Evolutionary conservation across 2,888 invertebrate species (phyloP).

Genomic region (Mechanitis mazaeus): DNA sequence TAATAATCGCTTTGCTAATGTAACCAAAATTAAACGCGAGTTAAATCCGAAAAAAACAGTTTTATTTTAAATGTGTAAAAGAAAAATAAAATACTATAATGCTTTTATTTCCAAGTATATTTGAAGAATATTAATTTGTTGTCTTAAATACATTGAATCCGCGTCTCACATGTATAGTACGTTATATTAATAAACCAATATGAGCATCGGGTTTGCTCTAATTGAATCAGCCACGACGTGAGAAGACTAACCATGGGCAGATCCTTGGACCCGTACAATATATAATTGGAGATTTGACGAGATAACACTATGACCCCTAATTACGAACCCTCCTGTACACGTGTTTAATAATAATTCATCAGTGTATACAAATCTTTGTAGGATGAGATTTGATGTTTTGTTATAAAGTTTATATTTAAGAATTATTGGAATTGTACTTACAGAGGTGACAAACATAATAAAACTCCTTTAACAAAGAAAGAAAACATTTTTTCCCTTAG

Average conservation of each 20-base stretch:
- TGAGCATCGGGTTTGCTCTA: conserved; percentile 39
- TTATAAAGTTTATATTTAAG: background rate
- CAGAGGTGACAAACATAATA: no score
- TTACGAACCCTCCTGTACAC: conserved; percentile 46
- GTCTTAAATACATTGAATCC: no score
- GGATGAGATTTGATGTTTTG: background rate
- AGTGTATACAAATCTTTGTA: conserved; percentile 1
- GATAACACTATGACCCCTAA: conserved; percentile 68
- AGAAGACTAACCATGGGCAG: conserved; percentile 67
- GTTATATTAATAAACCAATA: conserved; percentile 24
- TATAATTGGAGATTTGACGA: conserved; percentile 73
- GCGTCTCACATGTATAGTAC: background rate
- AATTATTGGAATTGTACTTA: no score
- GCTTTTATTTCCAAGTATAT: no score
- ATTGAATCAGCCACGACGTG: conserved; percentile 70
- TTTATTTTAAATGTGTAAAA: no score
- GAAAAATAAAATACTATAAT: no score
- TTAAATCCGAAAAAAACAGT: no score
- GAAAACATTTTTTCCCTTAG: no score
- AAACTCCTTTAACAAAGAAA: no score
- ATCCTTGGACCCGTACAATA: conserved; percentile 48
- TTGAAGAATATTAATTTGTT: no score
- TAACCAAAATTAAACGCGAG: no score
- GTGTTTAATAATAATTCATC: conserved; percentile 3
- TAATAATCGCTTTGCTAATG: no score